Evolutionary conservation across 2,888 invertebrate species (phyloP), one percentile per base, ranked within the genome.

Genomic region (Macrophya annulata): DNA sequence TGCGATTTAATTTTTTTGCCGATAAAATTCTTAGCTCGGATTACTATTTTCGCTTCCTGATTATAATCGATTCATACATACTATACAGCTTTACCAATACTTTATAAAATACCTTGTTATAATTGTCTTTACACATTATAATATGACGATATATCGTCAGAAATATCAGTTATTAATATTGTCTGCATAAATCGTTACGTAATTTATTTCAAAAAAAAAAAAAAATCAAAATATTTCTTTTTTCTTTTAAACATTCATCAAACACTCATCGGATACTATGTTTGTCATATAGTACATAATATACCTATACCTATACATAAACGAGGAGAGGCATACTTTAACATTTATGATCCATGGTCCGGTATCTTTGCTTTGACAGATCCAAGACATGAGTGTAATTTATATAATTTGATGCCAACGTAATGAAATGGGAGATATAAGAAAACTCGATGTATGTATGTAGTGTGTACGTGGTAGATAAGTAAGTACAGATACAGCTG

Each of bases 381-480:
- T 51, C 77, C 48, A 25, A 48, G 77, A 77, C 48, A 15, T 31
- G 77, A 77, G 51, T 77, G 31, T 77, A 48, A 77, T 77, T 77
- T 77, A 77, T 77, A 51, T 77, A 77, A 51, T 77, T 51, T 17
- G 25, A 77, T 77, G 31, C 51, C 6, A 31, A 48, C 31, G 55
- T 31, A 65, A 65, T 12, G 51, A 51, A 31, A 51, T 15, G 51
- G 37, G 51, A 51, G 15, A 55, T 15, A 55, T 55, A 17, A 55
- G n/a, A 74, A 45, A 45, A 43, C 0, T 74, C 45, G 9, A 25
- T 12, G 15, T 21, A 12, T 21, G n/a, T 25, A 15, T n/a, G n/a
- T 17, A 72, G 15, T 45, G 21, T n/a, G 12, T 62, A 62, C 8
- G 9, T 25, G 10, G 65, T 62, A 62, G 10, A 4, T 48, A 48